These are phyloP conservation scores for Antheraea yamamai DNA, from an alignment of 2,888 invertebrate genomes.

Conservation along the genomic window DNA sequence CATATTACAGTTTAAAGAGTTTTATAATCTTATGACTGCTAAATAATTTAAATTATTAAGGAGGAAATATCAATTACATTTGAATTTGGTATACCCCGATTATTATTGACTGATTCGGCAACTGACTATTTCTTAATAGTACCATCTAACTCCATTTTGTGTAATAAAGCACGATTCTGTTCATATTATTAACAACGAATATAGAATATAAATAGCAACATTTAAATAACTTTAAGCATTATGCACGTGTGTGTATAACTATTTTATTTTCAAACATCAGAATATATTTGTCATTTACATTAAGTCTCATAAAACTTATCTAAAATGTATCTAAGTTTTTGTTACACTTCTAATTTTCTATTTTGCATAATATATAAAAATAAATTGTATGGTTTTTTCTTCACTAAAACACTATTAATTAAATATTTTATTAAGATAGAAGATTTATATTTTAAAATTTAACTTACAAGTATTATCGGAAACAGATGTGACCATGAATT, in stretches of 20 bases:
- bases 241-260: neutral
- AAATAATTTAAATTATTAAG: neutral
- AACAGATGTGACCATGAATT: constrained; percentile 8
- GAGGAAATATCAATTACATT: neutral
- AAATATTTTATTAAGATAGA: neutral
- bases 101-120: neutral
- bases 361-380: neutral
- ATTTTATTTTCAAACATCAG: constrained; percentile 1
- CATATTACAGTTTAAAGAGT: too few species aligned
- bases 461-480: neutral
- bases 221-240: neutral
- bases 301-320: constrained; percentile 3
- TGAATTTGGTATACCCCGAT: neutral
- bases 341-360: neutral
- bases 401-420: neutral
- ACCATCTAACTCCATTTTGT: neutral
- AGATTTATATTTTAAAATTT: neutral
- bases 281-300: constrained; percentile 7
- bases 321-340: neutral
- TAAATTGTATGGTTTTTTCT: neutral
- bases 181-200: neutral
- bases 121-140: neutral
- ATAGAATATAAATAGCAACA: constrained; percentile 4
- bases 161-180: neutral
- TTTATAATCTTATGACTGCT: too few species aligned